Evolutionary conservation across 2,888 invertebrate species (phyloP), one percentile per base, ranked within the genome.

Genomic region (Autographa pulchrina): DNA sequence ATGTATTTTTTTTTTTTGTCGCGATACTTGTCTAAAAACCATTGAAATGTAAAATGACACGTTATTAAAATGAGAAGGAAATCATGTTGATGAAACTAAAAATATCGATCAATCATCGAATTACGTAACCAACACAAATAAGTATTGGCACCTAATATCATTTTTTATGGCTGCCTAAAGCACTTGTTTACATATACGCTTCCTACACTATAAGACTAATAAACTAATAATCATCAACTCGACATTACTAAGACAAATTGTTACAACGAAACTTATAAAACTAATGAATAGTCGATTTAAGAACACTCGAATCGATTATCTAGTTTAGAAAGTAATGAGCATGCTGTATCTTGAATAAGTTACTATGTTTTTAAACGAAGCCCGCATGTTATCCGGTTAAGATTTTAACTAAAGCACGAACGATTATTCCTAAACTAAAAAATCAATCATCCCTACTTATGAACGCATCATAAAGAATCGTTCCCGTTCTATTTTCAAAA

Each of bases 401-500:
- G 76, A 77, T 83, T 70, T 70, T 48, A 70, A 77, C 65, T 62
- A 73, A 77, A 77, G 65, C 69, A 72, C 35, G 68, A 63, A 75
- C 74, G 75, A 83, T 80, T 80, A 77, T 73, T 75, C 72, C 65
- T 62, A 70, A 81, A 80, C 78, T 78, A 75, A 83, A 80, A 80
- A 81, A 84, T 84, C 81, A 83, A 84, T 82, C 85, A 85, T 84
- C 79, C 86, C 82, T 75, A 72, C 76, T 80, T 81, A 79, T 74
- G 59, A 69, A 68, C 64, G 74, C 80, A 78, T 81, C 85, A 87
- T 88, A 89, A 88, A 85, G 84, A 88, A 88, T 84, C 85, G 79
- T 87, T 85, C 82, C 75, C 81, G 85, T 88, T 90, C 89, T 89
- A 89, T 90, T 92, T 92, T 88, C 90, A 91, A 92, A 92, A 90